A percentile compares a stretch with the other conserved stretches of the same genome.
Evolutionary conservation across 2,797 vertebrate genomes (phyloP).

Genomic region (Fringilla coelebs): DNA sequence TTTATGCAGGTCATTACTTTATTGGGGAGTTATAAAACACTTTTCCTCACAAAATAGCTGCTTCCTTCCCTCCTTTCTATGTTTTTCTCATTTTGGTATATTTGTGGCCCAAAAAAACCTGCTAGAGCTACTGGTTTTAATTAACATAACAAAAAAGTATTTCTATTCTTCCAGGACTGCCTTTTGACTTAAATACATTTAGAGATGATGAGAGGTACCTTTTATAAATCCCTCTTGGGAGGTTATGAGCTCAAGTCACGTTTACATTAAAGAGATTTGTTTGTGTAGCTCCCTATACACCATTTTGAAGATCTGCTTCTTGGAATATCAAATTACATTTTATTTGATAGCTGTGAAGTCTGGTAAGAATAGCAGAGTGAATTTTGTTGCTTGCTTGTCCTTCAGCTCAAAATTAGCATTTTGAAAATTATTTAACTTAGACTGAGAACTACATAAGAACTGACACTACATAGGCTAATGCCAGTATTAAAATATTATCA

Average conservation of each 20-base stretch:
- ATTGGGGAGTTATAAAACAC: neutral
- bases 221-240: slow-evolving; percentile 1
- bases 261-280: slow-evolving; percentile 18
- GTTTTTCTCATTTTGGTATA: neutral
- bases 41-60: neutral
- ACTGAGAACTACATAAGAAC: neutral
- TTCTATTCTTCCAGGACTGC: neutral
- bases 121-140: neutral
- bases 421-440: neutral
- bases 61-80: neutral
- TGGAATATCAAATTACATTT: slow-evolving; percentile 32
- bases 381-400: slow-evolving; percentile 2
- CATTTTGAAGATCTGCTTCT: neutral
- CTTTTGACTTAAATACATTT: slow-evolving; percentile 23
- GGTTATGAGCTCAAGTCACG: slow-evolving; percentile 2
- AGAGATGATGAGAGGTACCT: neutral
- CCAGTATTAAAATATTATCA: neutral
- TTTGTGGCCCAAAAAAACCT: neutral
- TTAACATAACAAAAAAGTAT: slow-evolving; percentile 20
- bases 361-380: slow-evolving; percentile 1
- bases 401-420: slow-evolving; percentile 41
- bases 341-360: neutral
- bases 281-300: slow-evolving; percentile 10
- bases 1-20: neutral
- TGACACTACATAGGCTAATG: neutral